Base-by-base conservation (phyloP, 1,140 invertebrate species). In the Diabrotica virgifera region DNA sequence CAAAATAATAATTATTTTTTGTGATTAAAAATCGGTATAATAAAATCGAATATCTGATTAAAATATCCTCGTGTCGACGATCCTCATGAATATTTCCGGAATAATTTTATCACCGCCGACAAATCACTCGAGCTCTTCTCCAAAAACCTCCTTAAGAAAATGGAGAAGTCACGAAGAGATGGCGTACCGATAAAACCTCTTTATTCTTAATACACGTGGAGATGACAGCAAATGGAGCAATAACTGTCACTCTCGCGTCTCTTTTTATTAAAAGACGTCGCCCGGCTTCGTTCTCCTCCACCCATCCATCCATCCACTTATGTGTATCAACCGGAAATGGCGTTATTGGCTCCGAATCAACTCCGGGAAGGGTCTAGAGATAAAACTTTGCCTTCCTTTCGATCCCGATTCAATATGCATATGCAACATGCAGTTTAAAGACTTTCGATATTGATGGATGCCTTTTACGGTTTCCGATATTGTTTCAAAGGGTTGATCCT, bases 191-290 rank as follows among this genome's bases (percentile, higher is more conserved):
- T 36, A 36, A 57, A 12, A 57, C 35, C 37, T 24, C 36, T 57
- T 57, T 57, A 57, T 57, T 57, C 55, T 57, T 36, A n/a, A 36
- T 13, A 57, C 35, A 57, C 55, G 36, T 57, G 36, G n/a, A 57
- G 36, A 36, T 57, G 55, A 57, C 55, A 57, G 55, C 6, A 37
- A 12, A 57, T 57, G 12, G 55, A 57, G 55, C 55, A 57, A 57
- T 57, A 57, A 57, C 55, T 57, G 55, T 57, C 55, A 57, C 8
- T 36, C 36, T 36, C 6, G 40, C 40, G n/a, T 57, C 55, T 10
- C 11, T 57, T 40, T 37, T 57, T 57, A 57, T 57, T 57, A 36
- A 57, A 57, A 24, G 40, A 8, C 40, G 40, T 46, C 40, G 40
- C 40, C n/a, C 8, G 8, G n/a, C 40, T 46, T 24, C 24, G 24